Evolutionary conservation across 2,113 vertebrate genomes (phyloP).

Genomic region (Cyrtonyx montezumae): DNA sequence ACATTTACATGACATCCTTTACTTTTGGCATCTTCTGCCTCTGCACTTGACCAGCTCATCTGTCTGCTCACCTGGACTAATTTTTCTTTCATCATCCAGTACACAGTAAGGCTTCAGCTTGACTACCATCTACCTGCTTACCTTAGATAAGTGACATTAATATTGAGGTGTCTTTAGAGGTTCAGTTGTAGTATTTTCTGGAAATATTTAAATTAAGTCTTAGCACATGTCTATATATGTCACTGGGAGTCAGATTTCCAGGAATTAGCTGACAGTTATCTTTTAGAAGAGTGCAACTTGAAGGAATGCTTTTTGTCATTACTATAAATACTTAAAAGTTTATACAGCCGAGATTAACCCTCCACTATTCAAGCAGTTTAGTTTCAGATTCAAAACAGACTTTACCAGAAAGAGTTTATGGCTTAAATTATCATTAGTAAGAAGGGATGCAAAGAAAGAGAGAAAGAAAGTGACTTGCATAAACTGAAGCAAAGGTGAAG

Average conservation of each 20-base stretch:
- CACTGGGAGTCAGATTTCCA: not conserved
- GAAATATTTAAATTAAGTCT: not conserved
- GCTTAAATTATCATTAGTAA: not conserved
- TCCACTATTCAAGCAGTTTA: not conserved
- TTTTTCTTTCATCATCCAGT: not conserved
- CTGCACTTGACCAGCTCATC: not conserved
- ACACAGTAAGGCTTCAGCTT: not conserved
- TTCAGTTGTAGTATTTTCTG: not conserved
- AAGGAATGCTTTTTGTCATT: not conserved
- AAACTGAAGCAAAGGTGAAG: not conserved
- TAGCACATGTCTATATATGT: not conserved
- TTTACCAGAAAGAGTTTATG: not conserved
- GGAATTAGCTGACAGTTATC: not conserved
- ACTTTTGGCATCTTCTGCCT: not conserved
- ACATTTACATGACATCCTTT: not conserved
- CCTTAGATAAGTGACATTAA: conserved; percentile 10
- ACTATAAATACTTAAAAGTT: not conserved
- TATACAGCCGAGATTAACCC: not conserved
- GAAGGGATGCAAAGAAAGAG: not conserved
- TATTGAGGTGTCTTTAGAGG: conserved; percentile 20
- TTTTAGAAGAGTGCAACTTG: not conserved
- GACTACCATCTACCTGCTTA: not conserved
- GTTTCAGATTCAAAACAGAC: not conserved
- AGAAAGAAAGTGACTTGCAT: not conserved
- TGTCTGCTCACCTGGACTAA: not conserved